Conservation (phyloP, 1,140 invertebrate genomes). For the Samia ricini region DNA sequence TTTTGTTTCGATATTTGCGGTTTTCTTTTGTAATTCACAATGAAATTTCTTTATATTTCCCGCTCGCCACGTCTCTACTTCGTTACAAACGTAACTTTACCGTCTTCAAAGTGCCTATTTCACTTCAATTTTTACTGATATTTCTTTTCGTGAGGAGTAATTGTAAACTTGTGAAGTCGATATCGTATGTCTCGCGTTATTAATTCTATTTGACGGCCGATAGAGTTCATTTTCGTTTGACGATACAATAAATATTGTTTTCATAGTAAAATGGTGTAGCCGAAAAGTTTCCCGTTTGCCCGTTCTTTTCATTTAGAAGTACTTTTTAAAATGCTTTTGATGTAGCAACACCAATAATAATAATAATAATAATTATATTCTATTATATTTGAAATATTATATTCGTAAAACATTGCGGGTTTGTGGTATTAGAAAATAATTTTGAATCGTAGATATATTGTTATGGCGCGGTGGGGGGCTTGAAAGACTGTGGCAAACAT, state of each 20-base stretch:
- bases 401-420: no score
- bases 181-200: not conserved
- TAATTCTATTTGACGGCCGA: not conserved
- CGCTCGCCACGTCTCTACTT: not conserved
- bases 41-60: slow-evolving; percentile 31
- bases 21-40: slow-evolving; percentile 34
- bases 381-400: no score
- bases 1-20: slow-evolving; percentile 36
- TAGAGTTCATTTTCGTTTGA: not conserved
- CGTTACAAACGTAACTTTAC: not conserved
- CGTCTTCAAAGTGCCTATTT: not conserved
- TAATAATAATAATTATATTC: not conserved
- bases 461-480: no score
- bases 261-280: not conserved
- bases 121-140: not conserved
- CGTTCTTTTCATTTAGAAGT: not conserved
- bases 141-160: not conserved
- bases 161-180: not conserved
- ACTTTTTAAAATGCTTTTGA: not conserved
- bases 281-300: not conserved
- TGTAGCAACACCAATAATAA: no score
- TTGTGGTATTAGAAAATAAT: no score
- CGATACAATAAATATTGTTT: not conserved
- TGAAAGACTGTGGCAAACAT: no score
- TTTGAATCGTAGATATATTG: no score